Evolutionary conservation across 37 sponge, comb jelly and placozoan genomes (phyloP).

Genomic region (Hexactinellida sp.): DNA sequence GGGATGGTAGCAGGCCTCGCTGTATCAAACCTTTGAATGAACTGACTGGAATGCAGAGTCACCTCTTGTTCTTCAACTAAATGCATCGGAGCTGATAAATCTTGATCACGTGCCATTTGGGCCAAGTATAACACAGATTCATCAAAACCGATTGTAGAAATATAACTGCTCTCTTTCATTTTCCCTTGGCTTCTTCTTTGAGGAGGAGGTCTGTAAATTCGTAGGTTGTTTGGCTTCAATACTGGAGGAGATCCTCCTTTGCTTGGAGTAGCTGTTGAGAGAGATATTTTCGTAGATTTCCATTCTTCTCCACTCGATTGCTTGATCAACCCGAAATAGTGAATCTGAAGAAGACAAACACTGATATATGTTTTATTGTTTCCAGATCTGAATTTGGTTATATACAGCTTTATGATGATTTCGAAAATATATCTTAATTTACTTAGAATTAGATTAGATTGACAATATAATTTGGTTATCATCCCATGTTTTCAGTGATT

Average conservation of each 20-base stretch:
- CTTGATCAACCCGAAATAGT: neutral
- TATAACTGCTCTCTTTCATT: neutral
- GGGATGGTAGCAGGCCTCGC: neutral
- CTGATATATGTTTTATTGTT: neutral
- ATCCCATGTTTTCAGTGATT: too few species aligned
- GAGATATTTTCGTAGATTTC: neutral
- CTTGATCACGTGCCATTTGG: neutral
- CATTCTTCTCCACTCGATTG: conserved; percentile 9
- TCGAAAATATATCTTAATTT: too few species aligned
- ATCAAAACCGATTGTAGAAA: neutral
- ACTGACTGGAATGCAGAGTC: neutral
- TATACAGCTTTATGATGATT: too few species aligned
- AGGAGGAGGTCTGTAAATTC: neutral
- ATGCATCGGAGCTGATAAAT: neutral
- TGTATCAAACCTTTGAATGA: conserved; percentile 9
- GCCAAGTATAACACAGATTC: neutral
- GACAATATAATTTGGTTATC: too few species aligned
- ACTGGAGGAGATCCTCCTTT: neutral
- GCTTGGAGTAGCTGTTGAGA: conserved; percentile 15
- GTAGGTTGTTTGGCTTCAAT: neutral
- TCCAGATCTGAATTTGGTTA: too few species aligned
- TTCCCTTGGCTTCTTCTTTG: neutral
- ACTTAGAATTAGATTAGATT: too few species aligned
- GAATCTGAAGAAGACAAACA: neutral
- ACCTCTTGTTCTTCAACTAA: neutral